Evolutionary conservation across 2,113 vertebrate genomes (phyloP).

Genomic region (Spheniscus mendiculus): DNA sequence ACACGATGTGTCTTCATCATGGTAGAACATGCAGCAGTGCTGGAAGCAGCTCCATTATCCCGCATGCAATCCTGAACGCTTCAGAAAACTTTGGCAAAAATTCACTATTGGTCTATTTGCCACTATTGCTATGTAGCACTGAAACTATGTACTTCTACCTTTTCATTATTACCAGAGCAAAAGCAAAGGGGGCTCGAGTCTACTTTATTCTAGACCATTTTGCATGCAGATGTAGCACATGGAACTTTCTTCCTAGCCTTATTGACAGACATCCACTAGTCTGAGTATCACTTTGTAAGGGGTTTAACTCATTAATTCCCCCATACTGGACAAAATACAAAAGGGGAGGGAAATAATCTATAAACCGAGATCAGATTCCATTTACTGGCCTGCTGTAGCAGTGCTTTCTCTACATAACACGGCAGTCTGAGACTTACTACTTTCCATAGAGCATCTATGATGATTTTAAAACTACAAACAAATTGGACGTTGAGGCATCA

Average conservation of each 20-base stretch:
- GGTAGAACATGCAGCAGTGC: background rate
- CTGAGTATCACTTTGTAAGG: background rate
- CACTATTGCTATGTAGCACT: background rate
- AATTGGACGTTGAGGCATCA: background rate
- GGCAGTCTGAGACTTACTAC: background rate
- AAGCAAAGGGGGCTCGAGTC: background rate
- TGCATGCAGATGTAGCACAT: background rate
- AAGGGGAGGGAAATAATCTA: background rate
- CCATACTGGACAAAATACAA: background rate
- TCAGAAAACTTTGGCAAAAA: background rate
- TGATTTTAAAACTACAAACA: background rate
- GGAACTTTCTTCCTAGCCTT: background rate
- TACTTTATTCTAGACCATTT: background rate
- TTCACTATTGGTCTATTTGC: background rate
- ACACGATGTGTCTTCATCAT: accelerated
- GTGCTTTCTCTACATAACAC: background rate
- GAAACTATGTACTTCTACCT: background rate
- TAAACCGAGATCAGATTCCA: background rate
- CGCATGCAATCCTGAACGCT: background rate
- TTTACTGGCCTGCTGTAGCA: background rate
- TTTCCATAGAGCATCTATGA: background rate
- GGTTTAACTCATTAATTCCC: background rate
- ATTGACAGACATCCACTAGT: background rate
- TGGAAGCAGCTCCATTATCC: background rate
- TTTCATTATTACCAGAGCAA: background rate